Evolutionary conservation across 2,888 invertebrate genomes (phyloP).

Genomic region (Selenia dentaria): DNA sequence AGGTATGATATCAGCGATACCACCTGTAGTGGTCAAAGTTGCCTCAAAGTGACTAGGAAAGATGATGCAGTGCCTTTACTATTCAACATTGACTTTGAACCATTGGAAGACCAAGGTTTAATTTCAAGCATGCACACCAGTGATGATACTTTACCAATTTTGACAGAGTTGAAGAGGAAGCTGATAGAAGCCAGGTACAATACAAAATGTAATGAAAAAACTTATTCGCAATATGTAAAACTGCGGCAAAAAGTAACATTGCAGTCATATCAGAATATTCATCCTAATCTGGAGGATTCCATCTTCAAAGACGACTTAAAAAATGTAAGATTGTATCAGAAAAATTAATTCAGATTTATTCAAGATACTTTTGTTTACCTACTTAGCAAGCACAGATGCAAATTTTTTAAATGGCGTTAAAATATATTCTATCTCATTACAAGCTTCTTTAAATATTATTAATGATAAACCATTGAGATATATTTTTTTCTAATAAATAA

Average conservation of each 20-base stretch:
- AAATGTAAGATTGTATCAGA: slow-evolving; percentile 46
- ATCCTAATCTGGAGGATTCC: slow-evolving; percentile 48
- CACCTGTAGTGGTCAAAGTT: slow-evolving; percentile 50
- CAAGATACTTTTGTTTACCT: too few relatives aligned
- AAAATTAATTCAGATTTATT: too few relatives aligned
- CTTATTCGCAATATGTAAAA: slow-evolving; percentile 47
- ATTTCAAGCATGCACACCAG: background rate
- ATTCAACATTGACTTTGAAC: slow-evolving; percentile 65
- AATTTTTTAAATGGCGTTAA: too few relatives aligned
- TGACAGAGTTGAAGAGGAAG: slow-evolving; percentile 57
- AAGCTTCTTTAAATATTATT: too few relatives aligned
- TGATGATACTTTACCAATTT: slow-evolving; percentile 46
- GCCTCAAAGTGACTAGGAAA: slow-evolving; percentile 51
- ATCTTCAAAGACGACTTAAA: slow-evolving; percentile 40
- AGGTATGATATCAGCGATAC: slow-evolving; percentile 54
- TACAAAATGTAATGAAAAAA: slow-evolving; percentile 54
- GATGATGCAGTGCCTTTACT: slow-evolving; percentile 63
- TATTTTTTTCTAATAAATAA: too few relatives aligned
- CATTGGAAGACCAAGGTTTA: slow-evolving; percentile 37
- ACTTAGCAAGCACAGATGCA: too few relatives aligned
- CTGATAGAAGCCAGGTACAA: slow-evolving; percentile 60
- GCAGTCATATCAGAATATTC: slow-evolving; percentile 47
- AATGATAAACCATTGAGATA: too few relatives aligned
- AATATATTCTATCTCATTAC: too few relatives aligned
- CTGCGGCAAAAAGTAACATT: slow-evolving; percentile 57